A percentile compares a stretch with the other conserved stretches of the same genome.
Evolutionary conservation across 2,113 vertebrate species (phyloP).

Genomic region (Australoheros scitulus): DNA sequence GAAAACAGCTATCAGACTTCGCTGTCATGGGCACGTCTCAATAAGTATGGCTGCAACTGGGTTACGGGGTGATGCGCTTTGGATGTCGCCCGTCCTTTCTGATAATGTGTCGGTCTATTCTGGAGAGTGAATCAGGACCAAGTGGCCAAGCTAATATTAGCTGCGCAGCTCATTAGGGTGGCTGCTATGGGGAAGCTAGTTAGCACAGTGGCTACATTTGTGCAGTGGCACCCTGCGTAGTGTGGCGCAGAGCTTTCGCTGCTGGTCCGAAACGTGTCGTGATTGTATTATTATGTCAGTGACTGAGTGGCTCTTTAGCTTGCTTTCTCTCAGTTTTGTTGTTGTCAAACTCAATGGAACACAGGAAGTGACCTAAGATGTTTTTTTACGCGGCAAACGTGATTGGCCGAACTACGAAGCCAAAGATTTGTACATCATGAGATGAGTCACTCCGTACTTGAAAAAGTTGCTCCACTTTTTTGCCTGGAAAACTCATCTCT

Average conservation of each 20-base stretch:
- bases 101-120: not conserved
- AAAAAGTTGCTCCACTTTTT: not conserved
- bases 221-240: fast-evolving
- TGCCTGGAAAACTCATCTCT: not conserved
- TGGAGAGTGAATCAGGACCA: not conserved
- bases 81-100: not conserved
- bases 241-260: not conserved
- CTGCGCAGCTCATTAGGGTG: not conserved
- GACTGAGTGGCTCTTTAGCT: not conserved
- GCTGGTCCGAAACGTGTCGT: not conserved
- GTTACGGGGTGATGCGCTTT: too few relatives aligned
- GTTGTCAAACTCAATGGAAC: not conserved
- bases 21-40: not conserved
- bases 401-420: conserved; percentile 24
- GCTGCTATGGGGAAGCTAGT: not conserved
- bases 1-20: not conserved
- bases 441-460: conserved; percentile 7
- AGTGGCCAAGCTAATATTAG: conserved; percentile 1
- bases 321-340: not conserved
- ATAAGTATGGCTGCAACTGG: not conserved
- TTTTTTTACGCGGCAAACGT: not conserved
- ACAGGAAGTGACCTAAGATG: conserved; percentile 28
- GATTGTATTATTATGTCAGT: not conserved
- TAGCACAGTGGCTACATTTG: not conserved
- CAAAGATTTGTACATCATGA: conserved; percentile 20